Percentiles rank a stretch among this genome's conserved stretches.
These are phyloP conservation scores for Mastomys coucha DNA, from an alignment of 2,113 vertebrate genomes.

Conservation along the genomic window DNA sequence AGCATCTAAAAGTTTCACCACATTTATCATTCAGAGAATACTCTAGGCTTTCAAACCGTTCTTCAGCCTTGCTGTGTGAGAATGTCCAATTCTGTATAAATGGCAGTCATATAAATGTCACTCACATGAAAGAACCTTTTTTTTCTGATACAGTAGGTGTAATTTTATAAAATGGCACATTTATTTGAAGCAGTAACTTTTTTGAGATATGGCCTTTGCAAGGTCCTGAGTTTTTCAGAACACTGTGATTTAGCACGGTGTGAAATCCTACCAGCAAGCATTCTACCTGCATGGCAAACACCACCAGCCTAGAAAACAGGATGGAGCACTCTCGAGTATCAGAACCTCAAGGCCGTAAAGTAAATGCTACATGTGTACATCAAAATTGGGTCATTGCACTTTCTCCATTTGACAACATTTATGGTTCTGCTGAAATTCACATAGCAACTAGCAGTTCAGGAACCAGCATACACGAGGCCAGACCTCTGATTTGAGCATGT, in stretches of 20 bases:
- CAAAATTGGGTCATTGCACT: constrained; percentile 42
- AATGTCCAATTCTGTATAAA: constrained; percentile 80
- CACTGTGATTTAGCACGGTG: constrained; percentile 65
- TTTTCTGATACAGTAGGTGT: constrained; percentile 76
- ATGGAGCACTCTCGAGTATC: constrained; percentile 16
- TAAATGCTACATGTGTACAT: constrained; percentile 46
- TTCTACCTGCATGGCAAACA: constrained; percentile 28
- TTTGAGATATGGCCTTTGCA: constrained; percentile 77
- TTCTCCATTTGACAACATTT: constrained; percentile 5
- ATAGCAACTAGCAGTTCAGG: background rate
- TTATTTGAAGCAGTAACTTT: constrained; percentile 78
- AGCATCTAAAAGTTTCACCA: constrained; percentile 66
- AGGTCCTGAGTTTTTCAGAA: constrained; percentile 62
- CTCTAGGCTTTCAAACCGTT: constrained; percentile 75
- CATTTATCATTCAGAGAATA: constrained; percentile 78
- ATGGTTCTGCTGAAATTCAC: constrained; percentile 31
- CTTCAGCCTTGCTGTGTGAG: constrained; percentile 76
- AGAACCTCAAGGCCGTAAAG: constrained; percentile 39
- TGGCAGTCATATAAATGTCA: constrained; percentile 80
- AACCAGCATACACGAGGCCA: background rate
- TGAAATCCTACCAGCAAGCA: constrained; percentile 45
- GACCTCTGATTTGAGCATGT: background rate
- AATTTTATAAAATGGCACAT: constrained; percentile 80
- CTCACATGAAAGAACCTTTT: constrained; percentile 72
- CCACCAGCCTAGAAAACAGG: background rate